phyloP scores from a whole-genome alignment of 2,797 vertebrate species.

The Labeo calbasu region DNA sequence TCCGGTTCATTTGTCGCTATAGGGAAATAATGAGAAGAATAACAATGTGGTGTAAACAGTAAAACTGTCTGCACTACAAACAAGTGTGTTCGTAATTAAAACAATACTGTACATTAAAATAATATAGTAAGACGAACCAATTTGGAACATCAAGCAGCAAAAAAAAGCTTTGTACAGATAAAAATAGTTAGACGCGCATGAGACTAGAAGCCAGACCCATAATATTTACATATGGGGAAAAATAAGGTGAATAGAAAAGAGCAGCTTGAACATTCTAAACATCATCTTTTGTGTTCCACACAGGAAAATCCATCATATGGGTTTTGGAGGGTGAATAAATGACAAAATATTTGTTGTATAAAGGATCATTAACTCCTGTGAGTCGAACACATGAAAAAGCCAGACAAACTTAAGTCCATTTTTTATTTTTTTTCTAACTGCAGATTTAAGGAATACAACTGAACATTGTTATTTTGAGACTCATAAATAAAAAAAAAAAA shows the following conservation, averaged over 20 bases:
- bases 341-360: neutral
- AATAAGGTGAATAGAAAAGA: neutral
- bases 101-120: too few species aligned
- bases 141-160: too few species aligned
- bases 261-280: neutral
- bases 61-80: too few species aligned
- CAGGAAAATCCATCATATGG: neutral
- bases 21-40: too few species aligned
- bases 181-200: too few species aligned
- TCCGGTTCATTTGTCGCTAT: too few species aligned
- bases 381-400: constrained; percentile 63
- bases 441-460: constrained; percentile 98
- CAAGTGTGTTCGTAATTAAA: too few species aligned
- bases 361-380: constrained; percentile 1
- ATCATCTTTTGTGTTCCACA: neutral
- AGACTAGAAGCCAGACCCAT: too few species aligned
- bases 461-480: constrained; percentile 97
- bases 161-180: too few species aligned
- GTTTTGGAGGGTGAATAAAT: neutral
- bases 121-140: too few species aligned
- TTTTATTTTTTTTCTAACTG: constrained; percentile 91
- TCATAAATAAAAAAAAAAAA: constrained; percentile 99
- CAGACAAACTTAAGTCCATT: constrained; percentile 87
- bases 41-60: too few species aligned
- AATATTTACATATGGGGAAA: too few species aligned